Conservation (phyloP, 2,888 invertebrate species). For the Aphodius sticticus region DNA sequence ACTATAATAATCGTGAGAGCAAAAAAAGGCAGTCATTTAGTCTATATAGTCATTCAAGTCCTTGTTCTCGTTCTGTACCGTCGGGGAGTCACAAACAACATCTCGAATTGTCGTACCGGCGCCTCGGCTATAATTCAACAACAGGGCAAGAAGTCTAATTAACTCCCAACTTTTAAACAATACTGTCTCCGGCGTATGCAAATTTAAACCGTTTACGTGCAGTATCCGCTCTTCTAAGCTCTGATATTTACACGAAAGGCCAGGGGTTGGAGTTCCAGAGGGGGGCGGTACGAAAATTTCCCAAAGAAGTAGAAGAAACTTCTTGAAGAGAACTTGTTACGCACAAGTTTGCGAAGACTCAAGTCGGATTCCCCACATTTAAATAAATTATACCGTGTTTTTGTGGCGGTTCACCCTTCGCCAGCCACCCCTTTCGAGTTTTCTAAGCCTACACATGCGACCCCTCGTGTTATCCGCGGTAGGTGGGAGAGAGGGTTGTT, state of each 20-base stretch:
- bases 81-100: background rate
- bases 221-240: background rate
- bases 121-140: background rate
- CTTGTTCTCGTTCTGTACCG: no score
- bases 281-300: background rate
- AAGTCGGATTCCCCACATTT: background rate
- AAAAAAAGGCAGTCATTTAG: no score
- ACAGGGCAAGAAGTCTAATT: background rate
- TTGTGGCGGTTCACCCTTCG: background rate
- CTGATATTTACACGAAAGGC: background rate
- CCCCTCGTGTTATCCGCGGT: background rate
- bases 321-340: background rate
- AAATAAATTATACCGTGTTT: constrained; percentile 4
- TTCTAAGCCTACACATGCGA: background rate
- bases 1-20: no score
- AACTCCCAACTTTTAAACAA: constrained; percentile 11
- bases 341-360: background rate
- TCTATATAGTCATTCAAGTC: no score
- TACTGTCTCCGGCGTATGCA: background rate
- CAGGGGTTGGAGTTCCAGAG: background rate
- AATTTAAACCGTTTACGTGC: background rate
- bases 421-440: background rate
- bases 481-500: background rate
- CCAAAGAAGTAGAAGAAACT: background rate
- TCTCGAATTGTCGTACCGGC: background rate